These are phyloP conservation scores for Dasyurus viverrinus DNA, from an alignment of 2,113 vertebrate species.

Conservation along the genomic window DNA sequence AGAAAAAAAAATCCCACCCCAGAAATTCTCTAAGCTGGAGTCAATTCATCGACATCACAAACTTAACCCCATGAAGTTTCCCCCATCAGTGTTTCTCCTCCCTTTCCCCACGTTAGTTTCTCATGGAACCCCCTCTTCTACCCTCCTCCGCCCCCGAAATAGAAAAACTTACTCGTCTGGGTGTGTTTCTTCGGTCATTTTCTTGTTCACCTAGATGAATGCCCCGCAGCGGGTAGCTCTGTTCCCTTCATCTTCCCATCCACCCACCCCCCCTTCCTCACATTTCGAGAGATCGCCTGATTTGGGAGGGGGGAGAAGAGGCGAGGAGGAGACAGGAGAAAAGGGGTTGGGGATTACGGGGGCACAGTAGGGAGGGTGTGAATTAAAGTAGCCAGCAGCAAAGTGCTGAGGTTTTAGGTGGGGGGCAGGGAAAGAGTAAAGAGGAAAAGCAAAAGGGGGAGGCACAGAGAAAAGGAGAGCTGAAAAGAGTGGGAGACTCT, in stretches of 20 bases:
- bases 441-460: background rate
- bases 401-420: conserved; percentile 34
- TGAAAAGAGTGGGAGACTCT: background rate
- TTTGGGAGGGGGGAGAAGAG: conserved; percentile 53
- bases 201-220: conserved; percentile 88
- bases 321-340: background rate
- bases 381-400: conserved; percentile 45
- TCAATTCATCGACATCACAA: conserved; percentile 54
- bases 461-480: conserved; percentile 28
- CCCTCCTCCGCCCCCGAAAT: conserved; percentile 46
- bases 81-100: conserved; percentile 46
- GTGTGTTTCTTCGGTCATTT: conserved; percentile 93
- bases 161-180: conserved; percentile 90
- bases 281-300: conserved; percentile 76
- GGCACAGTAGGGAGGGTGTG: conserved; percentile 64
- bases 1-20: background rate
- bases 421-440: conserved; percentile 36
- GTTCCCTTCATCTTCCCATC: conserved; percentile 89
- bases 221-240: conserved; percentile 87
- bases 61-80: conserved; percentile 69
- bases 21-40: conserved; percentile 31
- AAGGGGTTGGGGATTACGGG: conserved; percentile 61
- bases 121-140: conserved; percentile 26
- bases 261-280: conserved; percentile 74
- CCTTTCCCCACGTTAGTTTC: conserved; percentile 42